phyloP scores from a whole-genome alignment of 2,113 vertebrate species.

The Oncorhynchus tshawytscha region DNA sequence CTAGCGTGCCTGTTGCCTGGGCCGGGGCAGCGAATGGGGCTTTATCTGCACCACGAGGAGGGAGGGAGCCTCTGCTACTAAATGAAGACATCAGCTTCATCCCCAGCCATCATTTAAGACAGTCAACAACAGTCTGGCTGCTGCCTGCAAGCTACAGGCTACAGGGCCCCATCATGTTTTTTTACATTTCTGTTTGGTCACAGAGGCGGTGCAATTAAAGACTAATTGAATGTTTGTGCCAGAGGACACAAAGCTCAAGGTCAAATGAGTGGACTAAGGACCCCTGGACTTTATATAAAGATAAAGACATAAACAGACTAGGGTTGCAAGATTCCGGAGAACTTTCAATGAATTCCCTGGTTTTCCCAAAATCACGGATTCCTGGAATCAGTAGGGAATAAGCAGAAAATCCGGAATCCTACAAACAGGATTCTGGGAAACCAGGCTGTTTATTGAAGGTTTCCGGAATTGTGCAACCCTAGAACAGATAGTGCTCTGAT shows the following conservation, averaged over 20 bases:
- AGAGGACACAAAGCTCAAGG: slow-evolving; percentile 67
- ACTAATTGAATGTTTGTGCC: slow-evolving; percentile 61
- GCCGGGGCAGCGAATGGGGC: slow-evolving; percentile 11
- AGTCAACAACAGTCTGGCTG: slow-evolving; percentile 70
- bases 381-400: too few relatives aligned
- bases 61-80: slow-evolving; percentile 38
- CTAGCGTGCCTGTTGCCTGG: slow-evolving; percentile 69
- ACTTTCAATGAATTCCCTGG: too few relatives aligned
- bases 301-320: too few relatives aligned
- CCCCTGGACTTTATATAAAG: too few relatives aligned
- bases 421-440: too few relatives aligned
- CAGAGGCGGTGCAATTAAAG: slow-evolving; percentile 69
- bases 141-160: slow-evolving; percentile 54
- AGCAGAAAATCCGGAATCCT: too few relatives aligned
- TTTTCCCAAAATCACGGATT: too few relatives aligned
- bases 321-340: too few relatives aligned
- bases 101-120: slow-evolving; percentile 72
- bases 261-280: slow-evolving; percentile 34
- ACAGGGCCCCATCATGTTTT: slow-evolving; percentile 62
- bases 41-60: not conserved
- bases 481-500: too few relatives aligned
- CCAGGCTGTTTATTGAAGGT: too few relatives aligned
- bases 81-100: slow-evolving; percentile 79
- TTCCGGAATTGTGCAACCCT: too few relatives aligned
- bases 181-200: slow-evolving; percentile 75